Base-by-base conservation (phyloP, 2,888 invertebrate genomes). In the Ormyrus labotus region DNA sequence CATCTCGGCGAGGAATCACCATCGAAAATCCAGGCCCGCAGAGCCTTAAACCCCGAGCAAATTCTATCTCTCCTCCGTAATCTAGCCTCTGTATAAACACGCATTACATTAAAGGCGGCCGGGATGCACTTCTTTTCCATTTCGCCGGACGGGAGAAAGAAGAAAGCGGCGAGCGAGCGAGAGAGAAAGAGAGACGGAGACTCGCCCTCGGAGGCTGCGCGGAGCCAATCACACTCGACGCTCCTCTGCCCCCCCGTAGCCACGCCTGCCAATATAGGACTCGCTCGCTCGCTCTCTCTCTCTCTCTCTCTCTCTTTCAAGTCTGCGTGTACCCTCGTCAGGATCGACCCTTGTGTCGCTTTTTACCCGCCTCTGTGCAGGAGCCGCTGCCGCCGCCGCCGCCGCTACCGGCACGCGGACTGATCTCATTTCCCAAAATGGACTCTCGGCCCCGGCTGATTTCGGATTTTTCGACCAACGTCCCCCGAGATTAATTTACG, bases 251-350 rank as follows among this genome's bases (percentile, higher is more conserved):
- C 88, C 58, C 89, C 88, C 87, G 83, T 88, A 87, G 89, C 90
- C 90, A 90, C 90, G 90, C 90, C 90, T 90, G 90, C 90, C 90
- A 89, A 90, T 90, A 89, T 89, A 89, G 88, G 87, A 86, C 87
- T 89, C 89, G 88, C 89, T 89, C 89, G 88, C 89, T 86, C 84
- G 85, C 85, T 86, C 84, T 47, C 88, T 87, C 67, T 9, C 65
- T 64, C 85, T 86, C 88, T 89, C 89, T 88, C 89, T 90, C 88
- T 90, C 89, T 86, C 85, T 64, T n/a, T n/a, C 57, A 57, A 57
- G 58, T 51, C 34, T 47, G 11, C n/a, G 48, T 60, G 45, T 71
- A 78, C 81, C 81, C 78, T 81, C 76, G 76, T 82, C 78, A 77
- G 79, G 19, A 87, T 85, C 88, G 87, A 86, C 87, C 87, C 87